A percentile compares a stretch with the other conserved stretches of the same genome.
phyloP scores from a whole-genome alignment of 1,140 invertebrate species.

The Leptonema lineaticorne region DNA sequence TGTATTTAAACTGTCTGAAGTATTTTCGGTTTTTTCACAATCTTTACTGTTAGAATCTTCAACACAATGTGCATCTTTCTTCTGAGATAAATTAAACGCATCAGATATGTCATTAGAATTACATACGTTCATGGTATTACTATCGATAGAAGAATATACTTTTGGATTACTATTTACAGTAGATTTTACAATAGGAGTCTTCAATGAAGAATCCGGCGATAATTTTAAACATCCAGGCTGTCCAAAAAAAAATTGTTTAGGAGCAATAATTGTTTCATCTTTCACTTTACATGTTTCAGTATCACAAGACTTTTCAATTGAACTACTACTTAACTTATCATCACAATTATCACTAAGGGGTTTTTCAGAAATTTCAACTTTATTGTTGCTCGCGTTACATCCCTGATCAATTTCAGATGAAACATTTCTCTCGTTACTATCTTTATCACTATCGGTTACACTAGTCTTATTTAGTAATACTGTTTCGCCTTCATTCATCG shows the following conservation, averaged over 20 bases:
- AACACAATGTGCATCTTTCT: too few species aligned
- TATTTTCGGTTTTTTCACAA: too few species aligned
- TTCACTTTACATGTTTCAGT: conserved; percentile 44
- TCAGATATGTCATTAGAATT: too few species aligned
- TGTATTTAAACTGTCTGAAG: too few species aligned
- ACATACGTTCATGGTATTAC: not conserved
- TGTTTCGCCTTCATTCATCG: conserved; percentile 31
- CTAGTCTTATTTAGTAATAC: conserved; percentile 39
- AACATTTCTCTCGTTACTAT: conserved; percentile 19
- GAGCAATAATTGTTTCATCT: conserved; percentile 11
- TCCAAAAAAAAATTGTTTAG: conserved; percentile 53
- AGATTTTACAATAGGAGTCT: not conserved
- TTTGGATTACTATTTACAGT: not conserved
- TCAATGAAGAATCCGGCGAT: conserved; percentile 28
- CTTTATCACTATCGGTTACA: conserved; percentile 35
- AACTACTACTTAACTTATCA: conserved; percentile 48
- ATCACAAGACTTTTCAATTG: conserved; percentile 42
- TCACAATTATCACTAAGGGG: conserved; percentile 42
- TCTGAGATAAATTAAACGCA: too few species aligned
- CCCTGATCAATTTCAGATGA: conserved; percentile 5
- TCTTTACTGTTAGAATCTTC: too few species aligned
- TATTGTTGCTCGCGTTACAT: conserved; percentile 14
- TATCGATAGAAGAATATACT: not conserved
- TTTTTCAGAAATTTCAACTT: not conserved
- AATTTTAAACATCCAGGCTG: conserved; percentile 50